phyloP scores from a whole-genome alignment of 2,888 invertebrate species.

The Drosophila maculinotata region DNA sequence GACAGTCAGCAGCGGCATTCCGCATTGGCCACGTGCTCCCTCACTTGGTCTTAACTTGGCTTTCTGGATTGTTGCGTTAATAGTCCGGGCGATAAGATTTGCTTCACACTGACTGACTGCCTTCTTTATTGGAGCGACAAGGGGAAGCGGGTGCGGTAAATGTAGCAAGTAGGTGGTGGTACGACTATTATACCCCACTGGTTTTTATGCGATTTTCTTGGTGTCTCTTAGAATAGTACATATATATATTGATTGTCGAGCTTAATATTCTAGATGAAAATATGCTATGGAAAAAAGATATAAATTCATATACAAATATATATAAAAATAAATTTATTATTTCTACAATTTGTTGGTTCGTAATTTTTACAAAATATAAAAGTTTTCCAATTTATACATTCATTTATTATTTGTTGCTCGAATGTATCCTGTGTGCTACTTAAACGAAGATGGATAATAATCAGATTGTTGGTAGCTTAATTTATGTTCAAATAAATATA shows the following conservation, averaged over 20 bases:
- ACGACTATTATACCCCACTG: slow-evolving; percentile 14
- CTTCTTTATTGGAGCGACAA: slow-evolving; percentile 28
- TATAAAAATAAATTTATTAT: no score
- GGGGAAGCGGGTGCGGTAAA: slow-evolving; percentile 14
- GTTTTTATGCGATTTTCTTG: slow-evolving; percentile 5
- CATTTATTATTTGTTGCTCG: no score
- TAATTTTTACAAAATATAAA: no score
- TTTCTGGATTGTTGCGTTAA: slow-evolving; percentile 73
- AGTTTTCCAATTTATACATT: no score
- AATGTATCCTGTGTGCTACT: no score
- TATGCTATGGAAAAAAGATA: no score
- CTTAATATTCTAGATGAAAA: not conserved
- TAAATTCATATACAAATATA: no score
- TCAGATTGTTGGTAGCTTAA: no score
- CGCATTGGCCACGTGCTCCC: slow-evolving; percentile 56
- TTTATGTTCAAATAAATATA: no score
- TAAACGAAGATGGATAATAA: no score
- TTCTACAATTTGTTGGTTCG: no score
- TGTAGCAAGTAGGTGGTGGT: slow-evolving; percentile 1
- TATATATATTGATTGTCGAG: not conserved
- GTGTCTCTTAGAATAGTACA: not conserved
- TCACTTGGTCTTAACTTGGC: slow-evolving; percentile 67
- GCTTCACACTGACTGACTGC: slow-evolving; percentile 31
- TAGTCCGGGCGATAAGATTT: slow-evolving; percentile 69
- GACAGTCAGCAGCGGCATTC: not conserved